Percentiles rank a stretch among this genome's conserved stretches.
Evolutionary conservation across 2,888 invertebrate species (phyloP).

Genomic region (Glaucopsyche alexis): DNA sequence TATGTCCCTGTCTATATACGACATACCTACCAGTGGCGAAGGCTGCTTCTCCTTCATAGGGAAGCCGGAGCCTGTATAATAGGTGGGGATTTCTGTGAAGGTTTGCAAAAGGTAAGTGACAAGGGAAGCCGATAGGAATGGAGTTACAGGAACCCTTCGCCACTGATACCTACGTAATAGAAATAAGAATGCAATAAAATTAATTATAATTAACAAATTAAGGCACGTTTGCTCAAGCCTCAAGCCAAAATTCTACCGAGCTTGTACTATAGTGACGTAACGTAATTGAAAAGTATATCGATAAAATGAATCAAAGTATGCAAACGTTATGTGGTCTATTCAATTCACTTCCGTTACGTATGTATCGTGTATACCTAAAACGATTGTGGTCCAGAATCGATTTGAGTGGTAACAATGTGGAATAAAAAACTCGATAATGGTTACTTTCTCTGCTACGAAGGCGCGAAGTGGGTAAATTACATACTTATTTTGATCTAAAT

Average conservation of each 20-base stretch:
- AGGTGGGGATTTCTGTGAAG: too few species aligned
- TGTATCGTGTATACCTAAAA: slow-evolving; percentile 57
- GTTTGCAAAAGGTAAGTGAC: too few species aligned
- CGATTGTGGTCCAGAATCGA: slow-evolving; percentile 64
- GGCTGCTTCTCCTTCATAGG: too few species aligned
- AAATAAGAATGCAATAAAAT: too few species aligned
- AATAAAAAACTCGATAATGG: slow-evolving; percentile 59
- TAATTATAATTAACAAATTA: too few species aligned
- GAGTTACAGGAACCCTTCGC: too few species aligned
- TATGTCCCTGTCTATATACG: too few species aligned
- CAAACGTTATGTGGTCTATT: slow-evolving; percentile 46
- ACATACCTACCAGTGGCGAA: too few species aligned
- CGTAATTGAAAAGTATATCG: slow-evolving; percentile 28
- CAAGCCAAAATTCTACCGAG: not conserved
- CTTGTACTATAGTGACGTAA: slow-evolving; percentile 4
- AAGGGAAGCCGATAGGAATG: too few species aligned
- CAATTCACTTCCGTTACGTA: slow-evolving; percentile 59
- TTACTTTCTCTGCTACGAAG: slow-evolving; percentile 45
- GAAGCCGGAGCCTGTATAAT: too few species aligned
- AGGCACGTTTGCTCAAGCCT: not conserved
- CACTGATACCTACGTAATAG: too few species aligned
- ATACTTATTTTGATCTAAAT: slow-evolving; percentile 38
- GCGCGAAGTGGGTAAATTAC: slow-evolving; percentile 45
- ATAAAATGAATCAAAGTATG: slow-evolving; percentile 23
- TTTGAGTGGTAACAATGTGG: slow-evolving; percentile 52